Evolutionary conservation across 2,888 invertebrate species (phyloP).

Genomic region (Enchytraeus crypticus): DNA sequence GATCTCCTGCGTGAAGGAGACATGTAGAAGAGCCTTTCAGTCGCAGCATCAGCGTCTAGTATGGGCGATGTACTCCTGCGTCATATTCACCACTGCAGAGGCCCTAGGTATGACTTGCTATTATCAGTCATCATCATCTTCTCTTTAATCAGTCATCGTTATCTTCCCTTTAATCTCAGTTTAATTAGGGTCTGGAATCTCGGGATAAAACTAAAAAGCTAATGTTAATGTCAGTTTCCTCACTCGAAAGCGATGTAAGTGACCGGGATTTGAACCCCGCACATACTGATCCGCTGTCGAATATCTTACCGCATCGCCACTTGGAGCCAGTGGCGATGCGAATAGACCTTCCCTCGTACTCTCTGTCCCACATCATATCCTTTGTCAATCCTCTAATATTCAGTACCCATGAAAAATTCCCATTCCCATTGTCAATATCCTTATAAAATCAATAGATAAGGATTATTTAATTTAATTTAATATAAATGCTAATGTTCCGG

Average conservation of each 20-base stretch:
- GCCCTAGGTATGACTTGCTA: slow-evolving; percentile 62
- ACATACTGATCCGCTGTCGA: too few relatives aligned
- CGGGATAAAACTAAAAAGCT: too few relatives aligned
- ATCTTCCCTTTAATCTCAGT: too few relatives aligned
- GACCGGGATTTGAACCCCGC: too few relatives aligned
- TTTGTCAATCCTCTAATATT: too few relatives aligned
- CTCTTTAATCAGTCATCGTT: too few relatives aligned
- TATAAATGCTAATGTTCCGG: not conserved
- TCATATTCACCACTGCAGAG: slow-evolving; percentile 74
- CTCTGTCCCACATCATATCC: too few relatives aligned
- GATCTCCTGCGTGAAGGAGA: slow-evolving; percentile 80
- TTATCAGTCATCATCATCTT: not conserved
- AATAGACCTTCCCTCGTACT: too few relatives aligned
- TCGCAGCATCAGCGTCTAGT: slow-evolving; percentile 80
- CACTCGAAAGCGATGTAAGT: too few relatives aligned
- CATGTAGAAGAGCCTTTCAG: slow-evolving; percentile 77
- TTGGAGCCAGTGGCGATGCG: too few relatives aligned
- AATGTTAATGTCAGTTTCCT: too few relatives aligned
- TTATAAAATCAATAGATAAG: not conserved
- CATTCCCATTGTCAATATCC: not conserved
- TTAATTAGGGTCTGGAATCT: not conserved
- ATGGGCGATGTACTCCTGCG: slow-evolving; percentile 84
- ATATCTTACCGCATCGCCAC: too few relatives aligned
- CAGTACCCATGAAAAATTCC: not conserved
- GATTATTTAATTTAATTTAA: not conserved